phyloP scores from a whole-genome alignment of 2,888 invertebrate genomes.

The Eutolmus rufibarbis region DNA sequence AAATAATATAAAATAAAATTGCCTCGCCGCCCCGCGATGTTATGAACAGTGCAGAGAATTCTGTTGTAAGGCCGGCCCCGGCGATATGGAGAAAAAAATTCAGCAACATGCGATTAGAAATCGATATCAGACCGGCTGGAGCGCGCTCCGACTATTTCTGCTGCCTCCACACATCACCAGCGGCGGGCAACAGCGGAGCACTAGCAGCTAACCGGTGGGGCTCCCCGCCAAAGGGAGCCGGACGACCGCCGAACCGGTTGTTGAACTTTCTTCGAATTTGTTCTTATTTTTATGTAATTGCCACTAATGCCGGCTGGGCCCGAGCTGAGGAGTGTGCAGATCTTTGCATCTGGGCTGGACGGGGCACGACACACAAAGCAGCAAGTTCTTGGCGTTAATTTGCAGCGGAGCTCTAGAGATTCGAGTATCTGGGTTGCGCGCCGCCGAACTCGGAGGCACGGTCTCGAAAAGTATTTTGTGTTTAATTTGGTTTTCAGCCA shows the following conservation, averaged over 20 bases:
- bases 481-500: neutral
- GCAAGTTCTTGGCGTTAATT: neutral
- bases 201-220: neutral
- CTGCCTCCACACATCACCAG: neutral
- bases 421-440: neutral
- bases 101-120: slow-evolving; percentile 31
- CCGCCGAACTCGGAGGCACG: neutral
- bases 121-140: slow-evolving; percentile 26
- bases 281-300: slow-evolving; percentile 5
- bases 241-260: slow-evolving; percentile 29
- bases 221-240: neutral
- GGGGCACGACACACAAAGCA: neutral
- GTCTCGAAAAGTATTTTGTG: neutral
- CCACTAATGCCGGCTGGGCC: neutral
- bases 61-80: neutral
- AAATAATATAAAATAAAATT: neutral
- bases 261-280: slow-evolving; percentile 41
- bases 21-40: neutral
- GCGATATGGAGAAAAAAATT: slow-evolving; percentile 4
- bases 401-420: neutral
- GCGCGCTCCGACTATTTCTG: neutral
- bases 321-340: neutral
- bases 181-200: neutral
- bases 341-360: neutral
- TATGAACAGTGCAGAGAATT: neutral